phyloP scores from a whole-genome alignment of 2,888 invertebrate genomes.

The Euphydryas editha region DNA sequence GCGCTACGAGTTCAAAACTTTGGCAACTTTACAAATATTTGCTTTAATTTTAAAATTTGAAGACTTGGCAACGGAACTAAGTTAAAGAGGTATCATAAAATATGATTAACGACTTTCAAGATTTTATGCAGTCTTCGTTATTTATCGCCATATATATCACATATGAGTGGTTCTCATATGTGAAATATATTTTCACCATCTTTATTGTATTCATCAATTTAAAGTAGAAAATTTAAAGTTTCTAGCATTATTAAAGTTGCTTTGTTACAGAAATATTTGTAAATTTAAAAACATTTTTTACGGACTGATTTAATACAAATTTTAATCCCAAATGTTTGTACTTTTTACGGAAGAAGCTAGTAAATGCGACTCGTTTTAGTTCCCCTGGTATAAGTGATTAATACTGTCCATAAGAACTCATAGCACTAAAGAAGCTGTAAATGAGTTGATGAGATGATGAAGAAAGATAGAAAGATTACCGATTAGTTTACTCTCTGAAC shows the following conservation, averaged over 20 bases:
- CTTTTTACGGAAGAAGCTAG: no score
- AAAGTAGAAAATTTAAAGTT: not conserved
- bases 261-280: no score
- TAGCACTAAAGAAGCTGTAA: no score
- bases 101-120: conserved; percentile 34
- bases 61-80: conserved; percentile 39
- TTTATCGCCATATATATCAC: conserved; percentile 31
- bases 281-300: no score
- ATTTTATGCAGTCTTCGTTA: conserved; percentile 36
- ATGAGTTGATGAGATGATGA: no score
- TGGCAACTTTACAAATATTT: conserved; percentile 41
- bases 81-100: conserved; percentile 33
- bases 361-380: no score
- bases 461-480: no score
- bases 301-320: no score
- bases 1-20: conserved; percentile 32
- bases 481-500: no score
- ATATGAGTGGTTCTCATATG: conserved; percentile 23
- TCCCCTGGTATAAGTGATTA: no score
- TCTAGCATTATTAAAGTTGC: not conserved
- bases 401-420: no score
- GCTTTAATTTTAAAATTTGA: conserved; percentile 39
- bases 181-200: conserved; percentile 11
- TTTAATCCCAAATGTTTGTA: no score
- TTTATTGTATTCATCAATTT: not conserved